These are phyloP conservation scores for Chelonus formosanus DNA, from an alignment of 2,888 invertebrate species.

Conservation along the genomic window DNA sequence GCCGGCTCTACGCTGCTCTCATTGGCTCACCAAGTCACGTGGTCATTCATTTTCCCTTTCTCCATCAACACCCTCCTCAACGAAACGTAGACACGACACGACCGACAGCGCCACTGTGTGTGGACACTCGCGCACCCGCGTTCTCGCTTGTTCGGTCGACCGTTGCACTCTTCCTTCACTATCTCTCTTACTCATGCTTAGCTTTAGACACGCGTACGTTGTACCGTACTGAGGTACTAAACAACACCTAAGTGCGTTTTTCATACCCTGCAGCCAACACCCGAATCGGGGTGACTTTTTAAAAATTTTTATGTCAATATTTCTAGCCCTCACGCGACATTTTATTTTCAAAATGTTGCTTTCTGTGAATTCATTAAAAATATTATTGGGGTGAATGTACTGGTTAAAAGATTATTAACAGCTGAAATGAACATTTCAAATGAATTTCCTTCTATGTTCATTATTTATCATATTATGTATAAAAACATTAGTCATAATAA, in stretches of 20 bases:
- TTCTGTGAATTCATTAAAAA: too few species aligned
- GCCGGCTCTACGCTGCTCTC: slow-evolving; percentile 52
- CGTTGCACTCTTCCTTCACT: slow-evolving; percentile 42
- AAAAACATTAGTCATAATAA: too few species aligned
- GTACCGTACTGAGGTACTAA: slow-evolving; percentile 20
- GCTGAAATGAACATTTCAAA: too few species aligned
- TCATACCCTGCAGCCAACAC: slow-evolving; percentile 19
- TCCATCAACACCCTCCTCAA: neutral
- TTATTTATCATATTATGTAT: too few species aligned
- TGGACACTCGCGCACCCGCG: slow-evolving; percentile 47
- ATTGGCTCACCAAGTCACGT: slow-evolving; percentile 60
- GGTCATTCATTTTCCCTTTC: slow-evolving; percentile 33
- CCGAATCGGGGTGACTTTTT: too few species aligned
- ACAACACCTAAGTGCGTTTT: neutral
- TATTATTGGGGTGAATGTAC: too few species aligned
- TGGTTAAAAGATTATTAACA: too few species aligned
- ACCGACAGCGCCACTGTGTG: slow-evolving; percentile 34
- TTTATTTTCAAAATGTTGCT: too few species aligned
- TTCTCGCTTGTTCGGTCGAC: slow-evolving; percentile 40
- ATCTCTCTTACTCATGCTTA: neutral
- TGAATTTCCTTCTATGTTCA: too few species aligned
- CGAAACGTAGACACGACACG: slow-evolving; percentile 8
- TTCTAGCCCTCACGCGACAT: too few species aligned
- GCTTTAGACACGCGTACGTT: neutral
- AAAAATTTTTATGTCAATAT: too few species aligned